These are phyloP conservation scores for Microctonus aethiopoides DNA, from an alignment of 2,888 invertebrate genomes.

Conservation along the genomic window DNA sequence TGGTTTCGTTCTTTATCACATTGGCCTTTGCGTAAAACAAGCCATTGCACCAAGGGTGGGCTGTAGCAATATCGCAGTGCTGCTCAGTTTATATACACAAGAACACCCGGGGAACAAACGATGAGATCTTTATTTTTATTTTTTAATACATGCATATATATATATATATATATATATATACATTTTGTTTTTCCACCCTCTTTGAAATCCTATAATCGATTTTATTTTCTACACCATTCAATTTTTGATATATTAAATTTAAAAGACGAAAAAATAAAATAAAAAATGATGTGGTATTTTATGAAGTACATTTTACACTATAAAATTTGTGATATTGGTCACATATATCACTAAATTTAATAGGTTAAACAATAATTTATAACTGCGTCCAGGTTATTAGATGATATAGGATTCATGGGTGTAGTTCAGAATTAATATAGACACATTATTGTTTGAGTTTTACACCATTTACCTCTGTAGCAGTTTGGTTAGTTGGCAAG, in stretches of 20 bases:
- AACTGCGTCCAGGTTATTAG: constrained; percentile 61
- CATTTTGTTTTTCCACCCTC: constrained; percentile 32
- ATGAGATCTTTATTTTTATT: constrained; percentile 9
- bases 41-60: constrained; percentile 28
- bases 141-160: background rate
- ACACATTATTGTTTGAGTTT: constrained; percentile 22
- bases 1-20: constrained; percentile 30
- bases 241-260: constrained; percentile 4
- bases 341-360: constrained; percentile 25
- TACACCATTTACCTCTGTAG: background rate
- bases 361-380: constrained; percentile 59
- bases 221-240: background rate
- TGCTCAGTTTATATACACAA: background rate
- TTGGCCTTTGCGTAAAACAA: constrained; percentile 16
- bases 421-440: background rate
- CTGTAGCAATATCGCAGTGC: constrained; percentile 28
- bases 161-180: background rate
- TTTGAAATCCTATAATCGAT: constrained; percentile 33
- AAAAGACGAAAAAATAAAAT: background rate
- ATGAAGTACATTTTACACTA: background rate
- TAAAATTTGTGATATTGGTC: background rate
- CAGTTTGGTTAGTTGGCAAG: background rate
- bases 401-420: constrained; percentile 57
- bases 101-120: constrained; percentile 30
- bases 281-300: constrained; percentile 4